Evolutionary conservation across 2,113 vertebrate genomes (phyloP).

Genomic region (Phyllostomus discolor): DNA sequence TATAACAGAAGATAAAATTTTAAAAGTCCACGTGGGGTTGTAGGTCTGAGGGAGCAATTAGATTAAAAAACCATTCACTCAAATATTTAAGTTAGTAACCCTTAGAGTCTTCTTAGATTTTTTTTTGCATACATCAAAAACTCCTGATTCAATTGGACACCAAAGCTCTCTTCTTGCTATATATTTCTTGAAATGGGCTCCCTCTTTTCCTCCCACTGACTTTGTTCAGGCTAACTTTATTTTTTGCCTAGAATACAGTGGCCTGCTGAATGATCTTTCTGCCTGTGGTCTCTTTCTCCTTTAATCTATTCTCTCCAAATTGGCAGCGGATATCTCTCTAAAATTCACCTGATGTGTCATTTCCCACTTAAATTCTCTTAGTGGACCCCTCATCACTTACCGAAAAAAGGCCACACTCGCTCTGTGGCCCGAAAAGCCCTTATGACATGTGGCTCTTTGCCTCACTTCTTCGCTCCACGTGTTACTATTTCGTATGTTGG

Average conservation of each 20-base stretch:
- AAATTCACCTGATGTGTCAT: not conserved
- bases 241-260: not conserved
- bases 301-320: not conserved
- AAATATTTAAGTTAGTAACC: not conserved
- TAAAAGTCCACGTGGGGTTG: not conserved
- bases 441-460: not conserved
- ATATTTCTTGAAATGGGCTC: not conserved
- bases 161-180: not conserved
- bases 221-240: not conserved
- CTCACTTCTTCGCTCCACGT: rapidly evolving
- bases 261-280: not conserved
- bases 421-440: not conserved
- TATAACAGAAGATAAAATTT: not conserved
- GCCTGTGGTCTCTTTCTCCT: not conserved
- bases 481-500: rapidly evolving
- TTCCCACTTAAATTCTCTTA: not conserved
- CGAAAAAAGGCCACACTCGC: not conserved
- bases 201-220: not conserved
- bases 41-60: not conserved
- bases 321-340: not conserved
- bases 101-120: not conserved
- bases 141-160: not conserved
- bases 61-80: not conserved
- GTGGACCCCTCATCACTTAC: not conserved
- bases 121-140: not conserved